These are phyloP conservation scores for Melitaea athalia DNA, from an alignment of 2,888 invertebrate species.

Conservation along the genomic window DNA sequence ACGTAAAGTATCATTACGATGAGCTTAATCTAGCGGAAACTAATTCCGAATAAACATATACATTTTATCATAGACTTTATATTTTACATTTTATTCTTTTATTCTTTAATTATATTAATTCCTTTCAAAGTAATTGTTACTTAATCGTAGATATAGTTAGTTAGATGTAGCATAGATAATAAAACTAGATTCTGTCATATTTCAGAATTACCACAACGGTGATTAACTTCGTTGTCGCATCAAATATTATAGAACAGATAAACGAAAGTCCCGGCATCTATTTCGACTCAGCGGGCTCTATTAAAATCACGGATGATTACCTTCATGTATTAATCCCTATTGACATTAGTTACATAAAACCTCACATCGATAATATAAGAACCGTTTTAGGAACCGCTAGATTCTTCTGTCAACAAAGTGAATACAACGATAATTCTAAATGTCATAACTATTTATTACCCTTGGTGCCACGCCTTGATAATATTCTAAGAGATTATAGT, in stretches of 20 bases:
- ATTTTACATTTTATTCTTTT: constrained; percentile 3
- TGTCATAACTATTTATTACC: constrained; percentile 27
- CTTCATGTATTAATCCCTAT: constrained; percentile 33
- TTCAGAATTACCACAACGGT: not conserved
- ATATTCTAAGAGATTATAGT: constrained; percentile 8
- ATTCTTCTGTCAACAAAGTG: constrained; percentile 29
- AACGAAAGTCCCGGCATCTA: constrained; percentile 37
- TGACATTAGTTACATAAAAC: constrained; percentile 35
- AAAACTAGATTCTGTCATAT: no score
- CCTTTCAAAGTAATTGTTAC: not conserved
- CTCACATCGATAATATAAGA: constrained; percentile 36
- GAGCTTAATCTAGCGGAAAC: not conserved
- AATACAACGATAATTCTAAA: constrained; percentile 16
- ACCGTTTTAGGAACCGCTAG: constrained; percentile 24
- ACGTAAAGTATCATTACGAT: not conserved
- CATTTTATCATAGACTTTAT: not conserved
- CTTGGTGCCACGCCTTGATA: not conserved
- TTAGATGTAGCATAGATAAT: not conserved
- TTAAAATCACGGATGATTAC: constrained; percentile 33
- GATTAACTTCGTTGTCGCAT: not conserved
- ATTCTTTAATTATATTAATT: not conserved
- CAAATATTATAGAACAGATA: constrained; percentile 13
- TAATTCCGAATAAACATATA: no score
- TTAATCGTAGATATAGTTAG: not conserved
- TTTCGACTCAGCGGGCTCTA: constrained; percentile 36